phyloP scores from a whole-genome alignment of 2,113 vertebrate genomes.

The Lutjanus erythropterus region DNA sequence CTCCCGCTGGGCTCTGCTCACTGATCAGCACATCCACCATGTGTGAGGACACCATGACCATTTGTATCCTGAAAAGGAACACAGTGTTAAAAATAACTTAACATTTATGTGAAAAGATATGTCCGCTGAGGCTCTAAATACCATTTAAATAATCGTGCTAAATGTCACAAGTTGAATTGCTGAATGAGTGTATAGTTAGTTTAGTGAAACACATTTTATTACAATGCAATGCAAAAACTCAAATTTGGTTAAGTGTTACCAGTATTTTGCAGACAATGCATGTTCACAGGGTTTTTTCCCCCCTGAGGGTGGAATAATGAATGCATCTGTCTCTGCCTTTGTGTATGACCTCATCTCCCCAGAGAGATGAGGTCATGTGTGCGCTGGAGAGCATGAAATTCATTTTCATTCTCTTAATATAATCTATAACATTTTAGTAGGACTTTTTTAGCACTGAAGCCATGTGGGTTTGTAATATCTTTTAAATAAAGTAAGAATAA shows the following conservation, averaged over 20 bases:
- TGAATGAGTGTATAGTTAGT: background rate
- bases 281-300: background rate
- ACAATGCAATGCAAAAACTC: background rate
- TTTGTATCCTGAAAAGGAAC: slow-evolving; percentile 2
- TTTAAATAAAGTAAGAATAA: slow-evolving; percentile 3
- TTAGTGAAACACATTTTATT: background rate
- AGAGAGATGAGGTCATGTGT: slow-evolving; percentile 57
- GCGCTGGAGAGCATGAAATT: background rate
- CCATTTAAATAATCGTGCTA: background rate
- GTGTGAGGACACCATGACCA: background rate
- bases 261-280: background rate
- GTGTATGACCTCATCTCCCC: slow-evolving; percentile 60
- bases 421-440: background rate
- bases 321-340: slow-evolving; percentile 12
- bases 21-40: background rate
- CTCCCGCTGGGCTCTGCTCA: background rate
- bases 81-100: background rate
- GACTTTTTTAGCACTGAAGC: background rate
- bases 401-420: background rate
- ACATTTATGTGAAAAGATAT: background rate
- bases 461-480: background rate
- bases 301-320: background rate
- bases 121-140: background rate
- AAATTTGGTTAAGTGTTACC: background rate
- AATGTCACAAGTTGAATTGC: background rate